These are phyloP conservation scores for Ophiodon elongatus DNA, from an alignment of 2,113 vertebrate species.

Conservation along the genomic window DNA sequence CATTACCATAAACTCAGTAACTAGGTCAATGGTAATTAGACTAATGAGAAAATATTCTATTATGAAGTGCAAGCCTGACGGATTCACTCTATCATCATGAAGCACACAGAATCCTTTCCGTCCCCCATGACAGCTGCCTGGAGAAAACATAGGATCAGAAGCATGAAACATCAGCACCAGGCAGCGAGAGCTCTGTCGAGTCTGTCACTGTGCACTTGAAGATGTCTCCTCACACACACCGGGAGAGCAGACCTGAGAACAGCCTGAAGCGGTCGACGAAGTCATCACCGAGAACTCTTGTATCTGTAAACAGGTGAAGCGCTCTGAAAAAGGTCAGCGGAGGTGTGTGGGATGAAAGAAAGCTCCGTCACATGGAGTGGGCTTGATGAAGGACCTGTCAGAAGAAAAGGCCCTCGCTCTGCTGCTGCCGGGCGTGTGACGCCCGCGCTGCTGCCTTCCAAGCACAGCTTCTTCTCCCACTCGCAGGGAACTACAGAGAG, in stretches of 20 bases:
- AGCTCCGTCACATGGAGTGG: conserved; percentile 14
- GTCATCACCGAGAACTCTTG: neutral
- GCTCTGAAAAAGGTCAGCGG: conserved; percentile 4
- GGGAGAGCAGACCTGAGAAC: conserved; percentile 6
- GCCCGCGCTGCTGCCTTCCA: conserved; percentile 18
- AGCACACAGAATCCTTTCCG: neutral
- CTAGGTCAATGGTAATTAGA: conserved; percentile 31
- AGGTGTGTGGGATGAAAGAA: conserved; percentile 14
- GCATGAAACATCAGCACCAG: neutral
- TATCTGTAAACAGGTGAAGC: conserved; percentile 1
- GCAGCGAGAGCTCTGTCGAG: conserved; percentile 11
- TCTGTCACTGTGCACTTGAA: conserved; percentile 4
- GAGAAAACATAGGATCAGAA: neutral
- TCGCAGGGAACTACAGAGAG: conserved; percentile 11
- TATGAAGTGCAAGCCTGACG: neutral
- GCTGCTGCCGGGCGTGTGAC: neutral
- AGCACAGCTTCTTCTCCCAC: neutral
- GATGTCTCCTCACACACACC: neutral
- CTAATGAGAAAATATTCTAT: conserved; percentile 18
- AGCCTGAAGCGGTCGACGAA: neutral
- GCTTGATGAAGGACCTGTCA: conserved; percentile 22
- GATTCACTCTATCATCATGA: neutral
- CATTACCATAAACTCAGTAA: neutral
- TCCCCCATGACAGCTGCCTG: conserved; percentile 5
- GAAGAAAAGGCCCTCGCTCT: neutral